Conservation (phyloP, 2,888 invertebrate species). For the Clunio marinus region DNA sequence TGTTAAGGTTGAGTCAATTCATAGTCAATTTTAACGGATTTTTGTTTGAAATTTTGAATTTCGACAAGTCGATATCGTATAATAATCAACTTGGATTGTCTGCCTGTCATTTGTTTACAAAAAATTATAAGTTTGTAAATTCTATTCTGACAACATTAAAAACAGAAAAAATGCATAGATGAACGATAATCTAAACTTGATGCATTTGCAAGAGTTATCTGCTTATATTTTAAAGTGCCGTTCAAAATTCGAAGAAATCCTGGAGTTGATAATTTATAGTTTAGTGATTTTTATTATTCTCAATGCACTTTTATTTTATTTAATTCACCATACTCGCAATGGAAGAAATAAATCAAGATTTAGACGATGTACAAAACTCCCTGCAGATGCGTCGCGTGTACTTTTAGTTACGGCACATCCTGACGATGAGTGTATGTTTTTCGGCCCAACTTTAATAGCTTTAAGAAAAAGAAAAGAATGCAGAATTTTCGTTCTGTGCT, state of each 20-base stretch:
- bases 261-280: conserved; percentile 21
- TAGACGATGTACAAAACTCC: conserved; percentile 11
- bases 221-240: conserved; percentile 11
- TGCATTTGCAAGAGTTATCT: conserved; percentile 24
- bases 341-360: conserved; percentile 22
- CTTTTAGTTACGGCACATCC: conserved; percentile 91
- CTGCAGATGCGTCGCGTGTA: conserved; percentile 52
- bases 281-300: conserved; percentile 15
- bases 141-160: no score
- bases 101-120: no score
- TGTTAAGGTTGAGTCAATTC: no score
- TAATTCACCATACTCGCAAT: conserved; percentile 18
- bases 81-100: no score
- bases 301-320: conserved; percentile 3
- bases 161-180: conserved; percentile 6
- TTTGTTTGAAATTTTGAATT: no score
- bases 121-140: no score
- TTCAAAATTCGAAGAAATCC: conserved; percentile 18
- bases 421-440: conserved; percentile 99
- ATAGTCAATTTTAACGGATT: no score
- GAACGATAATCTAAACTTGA: conserved; percentile 21
- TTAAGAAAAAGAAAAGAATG: conserved; percentile 60
- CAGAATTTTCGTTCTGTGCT: conserved; percentile 74
- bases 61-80: no score
- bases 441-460: conserved; percentile 81